Evolutionary conservation across 1,140 invertebrate species (phyloP).

Genomic region (Tachypleus tridentatus): DNA sequence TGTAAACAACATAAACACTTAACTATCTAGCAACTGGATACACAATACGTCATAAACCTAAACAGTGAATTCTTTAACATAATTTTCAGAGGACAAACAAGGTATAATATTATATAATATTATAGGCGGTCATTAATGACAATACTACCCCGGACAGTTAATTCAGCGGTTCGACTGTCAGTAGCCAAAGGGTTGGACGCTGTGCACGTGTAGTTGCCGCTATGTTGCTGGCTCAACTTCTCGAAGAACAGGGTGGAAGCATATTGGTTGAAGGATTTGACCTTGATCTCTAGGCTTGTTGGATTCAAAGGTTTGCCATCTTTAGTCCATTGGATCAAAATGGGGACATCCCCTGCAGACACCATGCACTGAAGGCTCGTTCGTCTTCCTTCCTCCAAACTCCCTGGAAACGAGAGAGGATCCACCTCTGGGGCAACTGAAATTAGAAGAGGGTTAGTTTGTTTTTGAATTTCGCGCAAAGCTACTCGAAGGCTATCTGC

Average conservation of each 20-base stretch:
- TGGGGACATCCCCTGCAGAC: conserved; percentile 36
- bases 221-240: conserved; percentile 31
- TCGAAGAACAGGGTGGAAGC: conserved; percentile 22
- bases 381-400: conserved; percentile 48
- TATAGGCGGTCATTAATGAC: no score
- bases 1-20: no score
- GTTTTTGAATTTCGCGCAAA: no score
- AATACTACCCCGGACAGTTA: conserved; percentile 37
- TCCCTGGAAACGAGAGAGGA: conserved; percentile 48
- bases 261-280: conserved; percentile 17
- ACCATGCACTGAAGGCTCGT: conserved; percentile 46
- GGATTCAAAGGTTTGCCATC: conserved; percentile 35
- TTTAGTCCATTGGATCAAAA: conserved; percentile 34
- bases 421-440: conserved; percentile 56
- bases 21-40: no score
- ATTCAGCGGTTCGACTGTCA: conserved; percentile 31
- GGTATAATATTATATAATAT: no score
- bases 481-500: no score
- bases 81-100: conserved; percentile 34
- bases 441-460: background rate
- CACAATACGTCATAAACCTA: no score
- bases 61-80: no score
- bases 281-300: conserved; percentile 33
- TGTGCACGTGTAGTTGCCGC: conserved; percentile 39
- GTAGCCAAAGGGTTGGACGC: conserved; percentile 33